Evolutionary conservation across 64 coral and sea anemone species (phyloP), one percentile per base, ranked within the genome.

Genomic region (Porites lutea): DNA sequence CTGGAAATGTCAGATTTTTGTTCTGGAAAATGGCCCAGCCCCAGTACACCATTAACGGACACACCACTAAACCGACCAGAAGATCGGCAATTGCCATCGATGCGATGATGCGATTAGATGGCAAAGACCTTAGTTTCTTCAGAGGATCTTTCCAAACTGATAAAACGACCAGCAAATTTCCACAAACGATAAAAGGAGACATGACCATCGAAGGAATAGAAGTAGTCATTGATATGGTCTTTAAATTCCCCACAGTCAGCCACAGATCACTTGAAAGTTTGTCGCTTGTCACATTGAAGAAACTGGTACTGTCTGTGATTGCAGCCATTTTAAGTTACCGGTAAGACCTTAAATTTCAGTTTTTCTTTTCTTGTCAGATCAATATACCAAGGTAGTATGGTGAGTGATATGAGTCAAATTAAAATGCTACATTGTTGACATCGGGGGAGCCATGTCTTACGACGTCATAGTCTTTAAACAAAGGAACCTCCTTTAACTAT

Each of bases 61-160:
- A 67, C 1, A 47, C 16, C 2, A 82, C 78, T 6, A 74, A 47
- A 59, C 89, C 89, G 51, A 91, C 89, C 5, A 91, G 19, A 22
- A 91, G 45, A 83, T 91, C 89, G 22, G 78, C 79, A 44, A 60
- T 22, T 9, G 89, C 89, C 89, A 91, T 83, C 5, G 78, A 82
- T 61, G 49, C 13, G 13, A 91, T 54, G 10, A 91, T 74, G 27
- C 82, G 71, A 23, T 75, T 75, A 9, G 89, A 83, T 49, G 89
- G 89, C 37, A 55, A 91, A 13, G 68, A 72, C 13, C 89, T 68
- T 50, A 83, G 89, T 64, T 55, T 72, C 22, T 91, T 91, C 8
- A 82, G 71, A 82, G 89, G 89, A 59, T 91, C 89, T 83, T 91
- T 91, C 89, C 89, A 91, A 72, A 91, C 49, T 14, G 79, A 67